These are phyloP conservation scores for Synanthedon andrenaeformis DNA, from an alignment of 2,888 invertebrate species.

Conservation along the genomic window DNA sequence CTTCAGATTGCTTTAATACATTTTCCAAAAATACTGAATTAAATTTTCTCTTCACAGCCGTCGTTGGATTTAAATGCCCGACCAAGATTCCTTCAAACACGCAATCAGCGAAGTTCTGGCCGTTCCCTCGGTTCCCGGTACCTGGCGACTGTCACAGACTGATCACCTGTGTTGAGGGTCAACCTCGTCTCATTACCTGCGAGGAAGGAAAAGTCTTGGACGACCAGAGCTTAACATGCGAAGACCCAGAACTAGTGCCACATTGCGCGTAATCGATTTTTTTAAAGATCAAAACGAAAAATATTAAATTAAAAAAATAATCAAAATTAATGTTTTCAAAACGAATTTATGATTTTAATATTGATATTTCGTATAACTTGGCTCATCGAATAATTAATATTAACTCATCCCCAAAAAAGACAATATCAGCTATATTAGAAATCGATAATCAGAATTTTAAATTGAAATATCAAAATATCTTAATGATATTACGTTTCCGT, in stretches of 20 bases:
- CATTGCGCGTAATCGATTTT: conserved; percentile 40
- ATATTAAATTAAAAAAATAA: neutral
- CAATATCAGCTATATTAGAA: too few relatives aligned
- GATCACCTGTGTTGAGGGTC: conserved; percentile 91
- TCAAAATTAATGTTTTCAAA: conserved; percentile 5
- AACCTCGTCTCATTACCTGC: conserved; percentile 88
- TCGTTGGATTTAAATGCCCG: conserved; percentile 93
- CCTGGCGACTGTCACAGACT: conserved; percentile 88
- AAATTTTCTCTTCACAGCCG: conserved; percentile 66
- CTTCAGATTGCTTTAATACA: too few relatives aligned
- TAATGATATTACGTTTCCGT: conserved; percentile 32
- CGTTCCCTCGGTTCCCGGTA: conserved; percentile 90
- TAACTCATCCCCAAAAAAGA: too few relatives aligned
- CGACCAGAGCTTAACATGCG: conserved; percentile 84
- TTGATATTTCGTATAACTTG: neutral
- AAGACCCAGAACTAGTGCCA: conserved; percentile 76
- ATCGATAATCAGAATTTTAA: too few relatives aligned
- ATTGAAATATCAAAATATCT: neutral
- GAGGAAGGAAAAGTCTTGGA: conserved; percentile 91
- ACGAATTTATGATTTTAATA: neutral
- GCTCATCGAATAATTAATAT: too few relatives aligned
- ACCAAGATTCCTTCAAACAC: conserved; percentile 84
- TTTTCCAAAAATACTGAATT: too few relatives aligned
- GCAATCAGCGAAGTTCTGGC: conserved; percentile 90
- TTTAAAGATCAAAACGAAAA: conserved; percentile 38